Evolutionary conservation across 2,113 vertebrate genomes (phyloP).

Genomic region (Pseudopipra pipra): DNA sequence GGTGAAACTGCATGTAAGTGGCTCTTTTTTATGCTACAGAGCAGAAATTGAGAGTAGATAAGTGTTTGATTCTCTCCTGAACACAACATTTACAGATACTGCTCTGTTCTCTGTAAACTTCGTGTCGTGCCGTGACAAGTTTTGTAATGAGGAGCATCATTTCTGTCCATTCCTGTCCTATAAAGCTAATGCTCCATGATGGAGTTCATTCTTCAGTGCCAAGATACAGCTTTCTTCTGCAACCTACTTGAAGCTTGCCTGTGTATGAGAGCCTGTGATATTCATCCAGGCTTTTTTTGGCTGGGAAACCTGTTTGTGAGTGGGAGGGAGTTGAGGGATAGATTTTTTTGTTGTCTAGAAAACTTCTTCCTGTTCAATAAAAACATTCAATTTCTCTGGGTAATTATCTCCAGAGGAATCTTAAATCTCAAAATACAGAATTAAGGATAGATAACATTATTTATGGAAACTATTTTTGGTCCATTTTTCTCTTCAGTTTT

Average conservation of each 20-base stretch:
- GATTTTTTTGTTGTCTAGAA: background rate
- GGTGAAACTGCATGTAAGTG: background rate
- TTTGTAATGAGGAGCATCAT: background rate
- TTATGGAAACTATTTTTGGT: background rate
- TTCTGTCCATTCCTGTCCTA: background rate
- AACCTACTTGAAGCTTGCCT: background rate
- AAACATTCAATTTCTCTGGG: background rate
- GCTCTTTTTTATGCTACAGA: background rate
- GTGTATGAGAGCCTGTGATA: background rate
- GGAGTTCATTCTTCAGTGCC: fast-evolving
- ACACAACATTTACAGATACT: background rate
- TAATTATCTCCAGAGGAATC: background rate
- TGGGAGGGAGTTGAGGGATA: background rate
- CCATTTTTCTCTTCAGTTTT: background rate
- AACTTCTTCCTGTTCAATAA: background rate
- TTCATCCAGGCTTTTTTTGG: background rate
- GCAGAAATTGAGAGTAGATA: background rate
- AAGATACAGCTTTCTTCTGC: background rate
- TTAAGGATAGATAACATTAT: background rate
- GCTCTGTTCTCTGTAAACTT: background rate
- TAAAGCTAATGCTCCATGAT: background rate
- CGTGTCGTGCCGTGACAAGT: too few species aligned
- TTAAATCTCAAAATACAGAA: background rate
- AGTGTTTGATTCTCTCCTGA: background rate
- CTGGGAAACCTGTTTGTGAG: background rate